Base-by-base conservation (phyloP, 1,140 invertebrate genomes). In the Cydia fagiglandana region DNA sequence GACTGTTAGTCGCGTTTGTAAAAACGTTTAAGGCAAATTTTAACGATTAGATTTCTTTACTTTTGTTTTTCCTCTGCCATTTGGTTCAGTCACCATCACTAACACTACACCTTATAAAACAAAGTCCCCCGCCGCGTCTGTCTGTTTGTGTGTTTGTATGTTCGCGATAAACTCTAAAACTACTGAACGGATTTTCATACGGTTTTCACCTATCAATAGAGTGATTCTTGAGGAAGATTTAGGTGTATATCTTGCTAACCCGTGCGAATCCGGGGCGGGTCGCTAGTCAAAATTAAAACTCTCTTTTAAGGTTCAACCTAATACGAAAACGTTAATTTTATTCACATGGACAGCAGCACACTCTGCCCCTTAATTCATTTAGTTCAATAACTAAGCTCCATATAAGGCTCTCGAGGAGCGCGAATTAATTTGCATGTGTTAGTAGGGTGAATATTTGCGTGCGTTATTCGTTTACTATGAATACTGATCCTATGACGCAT, bases 381-480 rank as follows among this genome's bases (percentile, higher is more conserved):
- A 61, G 53, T 61, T 61, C 53, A 61, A 61, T 24, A 61, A 61
- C 53, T 61, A 61, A 61, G 53, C 17, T 7, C 53, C 17, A 17
- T 61, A 24, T 24, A 61, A 61, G 56, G 56, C 56, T 61, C 20
- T 61, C 56, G 56, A 24, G 56, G 20, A 61, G 56, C 56, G 56
- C 17, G 56, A 12, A 61, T 61, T 61, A 61, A 61, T 61, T 61
- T 61, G 56, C 56, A 61, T 61, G 56, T 61, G 56, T 12, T 61
- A 61, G 56, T 61, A 61, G 56, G 56, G 20, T 61, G 56, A 61
- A 61, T 61, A 61, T 61, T 61, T 61, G 73, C 61, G 64, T 56
- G 75, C 75, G 20, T 0, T 61, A 10, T 61, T 24, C 56, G 17
- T 61, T 53, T 17, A 61, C 56, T 24, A 61, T 24, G n/a, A 24